Percentiles rank a stretch among this genome's conserved stretches.
These are phyloP conservation scores for Deilephila elpenor DNA, from an alignment of 2,888 invertebrate species.

Conservation along the genomic window DNA sequence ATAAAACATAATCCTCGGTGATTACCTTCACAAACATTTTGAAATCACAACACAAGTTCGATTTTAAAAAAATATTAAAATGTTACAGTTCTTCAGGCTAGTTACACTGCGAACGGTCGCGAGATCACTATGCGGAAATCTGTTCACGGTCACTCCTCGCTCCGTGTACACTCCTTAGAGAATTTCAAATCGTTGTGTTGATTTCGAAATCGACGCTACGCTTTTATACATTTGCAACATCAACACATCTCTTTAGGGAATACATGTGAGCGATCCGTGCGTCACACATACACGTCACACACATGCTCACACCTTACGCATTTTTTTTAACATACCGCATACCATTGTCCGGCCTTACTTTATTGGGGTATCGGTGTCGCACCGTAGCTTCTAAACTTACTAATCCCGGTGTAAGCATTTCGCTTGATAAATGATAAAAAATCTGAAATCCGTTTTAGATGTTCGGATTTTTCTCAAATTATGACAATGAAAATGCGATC, in stretches of 20 bases:
- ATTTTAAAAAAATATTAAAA: conserved; percentile 43
- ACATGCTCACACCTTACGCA: conserved; percentile 55
- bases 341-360: conserved; percentile 63
- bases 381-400: conserved; percentile 35
- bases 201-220: conserved; percentile 81
- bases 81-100: conserved; percentile 63
- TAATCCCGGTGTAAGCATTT: conserved; percentile 40
- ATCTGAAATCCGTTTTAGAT: conserved; percentile 36
- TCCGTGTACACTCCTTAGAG: conserved; percentile 76
- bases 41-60: conserved; percentile 56
- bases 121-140: conserved; percentile 73
- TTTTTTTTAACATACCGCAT: conserved; percentile 72
- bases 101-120: conserved; percentile 57
- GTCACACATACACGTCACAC: conserved; percentile 55
- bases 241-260: conserved; percentile 71
- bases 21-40: conserved; percentile 72
- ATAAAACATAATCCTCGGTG: conserved; percentile 28
- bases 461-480: conserved; percentile 35
- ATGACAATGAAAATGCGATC: conserved; percentile 42
- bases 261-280: conserved; percentile 47
- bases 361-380: conserved; percentile 55
- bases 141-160: conserved; percentile 66
- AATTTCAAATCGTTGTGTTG: conserved; percentile 81
- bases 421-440: conserved; percentile 47
- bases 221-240: conserved; percentile 83